Percentiles rank a stretch among this genome's conserved stretches.
Evolutionary conservation across 2,113 vertebrate genomes (phyloP).

Genomic region (Pionites leucogaster): DNA sequence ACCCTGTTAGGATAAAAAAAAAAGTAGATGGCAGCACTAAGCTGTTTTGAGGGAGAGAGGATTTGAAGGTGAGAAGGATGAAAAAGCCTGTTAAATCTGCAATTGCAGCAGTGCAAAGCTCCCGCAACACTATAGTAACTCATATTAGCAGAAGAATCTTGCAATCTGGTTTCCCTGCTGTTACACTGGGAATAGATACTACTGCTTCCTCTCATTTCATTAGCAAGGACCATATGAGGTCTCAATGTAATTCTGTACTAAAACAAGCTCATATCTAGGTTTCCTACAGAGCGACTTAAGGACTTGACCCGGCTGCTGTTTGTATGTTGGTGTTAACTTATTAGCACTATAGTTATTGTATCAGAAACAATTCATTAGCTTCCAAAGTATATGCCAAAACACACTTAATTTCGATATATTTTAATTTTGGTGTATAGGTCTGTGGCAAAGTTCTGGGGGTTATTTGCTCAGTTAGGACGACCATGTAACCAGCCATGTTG

Average conservation of each 20-base stretch:
- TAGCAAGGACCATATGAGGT: conserved; percentile 50
- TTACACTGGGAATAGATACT: conserved; percentile 22
- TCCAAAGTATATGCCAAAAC: not conserved
- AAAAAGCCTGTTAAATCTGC: conserved; percentile 56
- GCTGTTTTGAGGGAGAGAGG: conserved; percentile 9
- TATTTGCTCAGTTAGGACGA: not conserved
- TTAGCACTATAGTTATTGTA: not conserved
- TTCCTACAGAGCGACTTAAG: conserved; percentile 36
- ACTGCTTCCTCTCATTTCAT: conserved; percentile 40
- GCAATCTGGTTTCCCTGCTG: conserved; percentile 59
- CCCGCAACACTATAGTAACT: conserved; percentile 32
- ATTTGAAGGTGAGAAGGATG: conserved; percentile 44
- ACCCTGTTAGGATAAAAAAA: not conserved
- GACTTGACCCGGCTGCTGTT: conserved; percentile 35
- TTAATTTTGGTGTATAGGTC: not conserved
- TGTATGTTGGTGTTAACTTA: not conserved
- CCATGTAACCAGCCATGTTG: fast-evolving
- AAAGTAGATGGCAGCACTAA: conserved; percentile 57
- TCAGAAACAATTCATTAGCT: not conserved
- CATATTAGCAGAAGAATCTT: conserved; percentile 51
- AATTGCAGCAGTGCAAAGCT: conserved; percentile 48
- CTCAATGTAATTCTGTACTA: conserved; percentile 40
- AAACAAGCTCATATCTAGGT: conserved; percentile 19
- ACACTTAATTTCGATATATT: not conserved
- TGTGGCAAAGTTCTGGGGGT: not conserved